phyloP scores from a whole-genome alignment of 2,888 invertebrate genomes.

The Lacanobia oleracea region DNA sequence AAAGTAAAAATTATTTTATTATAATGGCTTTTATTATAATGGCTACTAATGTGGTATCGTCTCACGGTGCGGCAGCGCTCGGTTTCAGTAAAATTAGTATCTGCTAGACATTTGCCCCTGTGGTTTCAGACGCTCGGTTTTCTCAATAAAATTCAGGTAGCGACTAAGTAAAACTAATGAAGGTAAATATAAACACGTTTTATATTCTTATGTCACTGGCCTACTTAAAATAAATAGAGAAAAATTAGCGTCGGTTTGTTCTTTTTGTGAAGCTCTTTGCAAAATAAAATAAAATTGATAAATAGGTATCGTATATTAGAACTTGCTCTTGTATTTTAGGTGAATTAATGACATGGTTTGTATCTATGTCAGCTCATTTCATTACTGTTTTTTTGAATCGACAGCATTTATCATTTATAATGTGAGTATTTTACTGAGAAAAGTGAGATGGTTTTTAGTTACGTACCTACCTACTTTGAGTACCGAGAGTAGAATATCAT shows the following conservation, averaged over 20 bases:
- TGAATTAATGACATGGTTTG: conserved; percentile 12
- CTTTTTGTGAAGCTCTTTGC: conserved; percentile 20
- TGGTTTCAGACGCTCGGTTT: neutral
- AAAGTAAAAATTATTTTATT: too few species aligned
- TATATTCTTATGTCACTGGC: conserved; percentile 36
- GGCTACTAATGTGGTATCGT: too few species aligned
- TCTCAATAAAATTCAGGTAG: neutral
- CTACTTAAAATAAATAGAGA: conserved; percentile 32
- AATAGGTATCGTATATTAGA: conserved; percentile 39
- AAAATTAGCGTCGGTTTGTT: conserved; percentile 37
- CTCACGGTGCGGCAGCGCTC: too few species aligned
- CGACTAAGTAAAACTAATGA: conserved; percentile 34
- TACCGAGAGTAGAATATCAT: too few species aligned
- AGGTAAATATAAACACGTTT: conserved; percentile 9
- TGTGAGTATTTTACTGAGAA: too few species aligned
- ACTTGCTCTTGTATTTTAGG: conserved; percentile 8
- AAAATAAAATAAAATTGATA: conserved; percentile 42
- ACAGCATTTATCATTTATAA: too few species aligned
- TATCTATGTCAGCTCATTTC: neutral
- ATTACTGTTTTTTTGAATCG: conserved; percentile 1
- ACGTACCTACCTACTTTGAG: too few species aligned
- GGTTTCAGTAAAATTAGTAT: neutral
- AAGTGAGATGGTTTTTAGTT: too few species aligned
- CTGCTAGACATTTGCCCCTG: neutral
- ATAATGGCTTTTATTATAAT: too few species aligned